Evolutionary conservation across 2,797 vertebrate genomes (phyloP).

Genomic region (Masticophis lateralis): DNA sequence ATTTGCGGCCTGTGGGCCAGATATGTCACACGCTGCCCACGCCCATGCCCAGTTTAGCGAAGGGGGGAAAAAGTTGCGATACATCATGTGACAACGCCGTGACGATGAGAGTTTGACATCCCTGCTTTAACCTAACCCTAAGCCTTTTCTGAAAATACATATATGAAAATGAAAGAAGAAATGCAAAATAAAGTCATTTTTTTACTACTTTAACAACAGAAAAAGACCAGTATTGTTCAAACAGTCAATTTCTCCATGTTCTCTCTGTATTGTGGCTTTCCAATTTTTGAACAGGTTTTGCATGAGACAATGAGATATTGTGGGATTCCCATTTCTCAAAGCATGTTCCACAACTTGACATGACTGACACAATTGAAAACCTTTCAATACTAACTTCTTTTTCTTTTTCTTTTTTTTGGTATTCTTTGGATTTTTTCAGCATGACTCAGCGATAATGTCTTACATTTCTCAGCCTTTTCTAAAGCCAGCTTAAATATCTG

Average conservation of each 20-base stretch:
- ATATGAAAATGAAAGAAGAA: background rate
- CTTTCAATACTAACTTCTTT: background rate
- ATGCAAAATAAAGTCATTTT: background rate
- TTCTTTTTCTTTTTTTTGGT: background rate
- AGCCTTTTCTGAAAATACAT: background rate
- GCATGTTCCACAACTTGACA: background rate
- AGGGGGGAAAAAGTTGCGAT: no score
- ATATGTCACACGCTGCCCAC: no score
- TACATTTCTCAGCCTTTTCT: background rate
- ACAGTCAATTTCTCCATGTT: background rate
- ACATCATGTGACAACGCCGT: rapidly evolving
- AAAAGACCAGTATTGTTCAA: background rate
- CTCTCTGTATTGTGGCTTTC: background rate
- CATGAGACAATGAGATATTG: background rate
- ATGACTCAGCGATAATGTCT: background rate
- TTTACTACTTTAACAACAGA: background rate
- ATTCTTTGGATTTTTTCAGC: background rate
- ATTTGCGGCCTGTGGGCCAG: no score
- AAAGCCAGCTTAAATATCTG: background rate
- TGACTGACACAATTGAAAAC: background rate
- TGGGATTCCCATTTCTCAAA: background rate
- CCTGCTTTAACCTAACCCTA: background rate
- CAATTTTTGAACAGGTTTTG: background rate
- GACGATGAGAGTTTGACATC: no score
- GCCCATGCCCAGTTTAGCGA: no score